Conservation (phyloP, 2,113 vertebrate species). For the Riparia riparia region DNA sequence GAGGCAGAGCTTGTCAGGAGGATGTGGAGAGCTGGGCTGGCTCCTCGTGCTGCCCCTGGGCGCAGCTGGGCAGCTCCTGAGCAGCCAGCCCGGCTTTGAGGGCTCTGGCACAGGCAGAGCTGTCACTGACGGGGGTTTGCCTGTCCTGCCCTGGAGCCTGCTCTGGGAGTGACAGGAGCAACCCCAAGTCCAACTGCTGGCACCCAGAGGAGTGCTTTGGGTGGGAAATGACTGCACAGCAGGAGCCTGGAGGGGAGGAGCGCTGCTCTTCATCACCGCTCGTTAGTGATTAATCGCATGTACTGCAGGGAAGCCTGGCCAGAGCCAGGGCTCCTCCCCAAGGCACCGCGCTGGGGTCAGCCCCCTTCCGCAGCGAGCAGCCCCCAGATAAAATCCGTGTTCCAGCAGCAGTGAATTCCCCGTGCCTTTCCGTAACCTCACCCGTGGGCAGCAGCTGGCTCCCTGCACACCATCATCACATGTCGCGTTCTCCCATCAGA, state of each 20-base stretch:
- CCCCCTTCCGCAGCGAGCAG: background rate
- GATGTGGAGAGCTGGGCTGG: background rate
- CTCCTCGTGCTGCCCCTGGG: background rate
- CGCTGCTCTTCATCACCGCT: background rate
- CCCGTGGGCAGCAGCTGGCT: slow-evolving; percentile 10
- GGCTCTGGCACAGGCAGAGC: background rate
- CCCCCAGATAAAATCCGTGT: background rate
- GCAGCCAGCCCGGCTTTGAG: background rate
- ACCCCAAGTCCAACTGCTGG: background rate
- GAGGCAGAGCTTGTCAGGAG: background rate
- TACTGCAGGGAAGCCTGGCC: background rate
- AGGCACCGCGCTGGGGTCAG: background rate
- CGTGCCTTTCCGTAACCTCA: background rate
- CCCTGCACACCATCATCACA: background rate
- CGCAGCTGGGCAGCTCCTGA: background rate
- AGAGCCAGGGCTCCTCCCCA: background rate
- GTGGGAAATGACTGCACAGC: background rate
- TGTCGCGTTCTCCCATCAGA: background rate
- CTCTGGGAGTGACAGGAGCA: background rate
- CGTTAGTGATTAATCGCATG: background rate
- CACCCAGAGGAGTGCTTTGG: background rate
- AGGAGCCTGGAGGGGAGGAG: background rate
- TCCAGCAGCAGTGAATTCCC: background rate
- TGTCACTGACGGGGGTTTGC: background rate
- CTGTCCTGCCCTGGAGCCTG: background rate